Evolutionary conservation across 2,113 vertebrate genomes (phyloP).

Genomic region (Lampris megalopsis): DNA sequence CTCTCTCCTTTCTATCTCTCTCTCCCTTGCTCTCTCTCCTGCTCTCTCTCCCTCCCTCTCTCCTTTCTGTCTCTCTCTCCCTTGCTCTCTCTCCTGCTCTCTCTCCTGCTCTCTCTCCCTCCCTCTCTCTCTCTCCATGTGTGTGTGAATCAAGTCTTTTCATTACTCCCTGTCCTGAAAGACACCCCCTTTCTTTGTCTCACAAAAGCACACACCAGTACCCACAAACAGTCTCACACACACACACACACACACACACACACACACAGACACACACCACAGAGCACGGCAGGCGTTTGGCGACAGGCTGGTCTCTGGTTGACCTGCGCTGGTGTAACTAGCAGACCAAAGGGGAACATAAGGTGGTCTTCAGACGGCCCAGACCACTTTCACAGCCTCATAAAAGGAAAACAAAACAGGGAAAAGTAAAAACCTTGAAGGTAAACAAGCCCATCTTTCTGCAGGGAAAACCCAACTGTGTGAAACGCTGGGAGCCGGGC

Average conservation of each 20-base stretch:
- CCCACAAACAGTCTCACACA: not conserved
- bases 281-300: slow-evolving; percentile 17
- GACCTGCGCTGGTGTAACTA: slow-evolving; percentile 43
- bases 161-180: too few species aligned
- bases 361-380: slow-evolving; percentile 24
- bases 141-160: too few species aligned
- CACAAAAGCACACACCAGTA: not conserved
- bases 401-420: slow-evolving; percentile 42
- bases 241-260: not conserved
- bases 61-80: not conserved
- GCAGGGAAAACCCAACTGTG: not conserved
- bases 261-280: slow-evolving; percentile 15
- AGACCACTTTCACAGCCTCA: not conserved
- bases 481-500: not conserved
- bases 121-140: too few species aligned
- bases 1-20: too few species aligned
- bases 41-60: slow-evolving; percentile 19
- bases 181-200: too few species aligned
- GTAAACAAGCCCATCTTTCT: slow-evolving; percentile 36
- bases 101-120: not conserved
- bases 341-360: slow-evolving; percentile 20
- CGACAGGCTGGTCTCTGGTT: not conserved
- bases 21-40: too few species aligned
- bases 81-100: too few species aligned
- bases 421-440: slow-evolving; percentile 21